Evolutionary conservation across 2,888 invertebrate genomes (phyloP).

Genomic region (Chorisops tibialis): DNA sequence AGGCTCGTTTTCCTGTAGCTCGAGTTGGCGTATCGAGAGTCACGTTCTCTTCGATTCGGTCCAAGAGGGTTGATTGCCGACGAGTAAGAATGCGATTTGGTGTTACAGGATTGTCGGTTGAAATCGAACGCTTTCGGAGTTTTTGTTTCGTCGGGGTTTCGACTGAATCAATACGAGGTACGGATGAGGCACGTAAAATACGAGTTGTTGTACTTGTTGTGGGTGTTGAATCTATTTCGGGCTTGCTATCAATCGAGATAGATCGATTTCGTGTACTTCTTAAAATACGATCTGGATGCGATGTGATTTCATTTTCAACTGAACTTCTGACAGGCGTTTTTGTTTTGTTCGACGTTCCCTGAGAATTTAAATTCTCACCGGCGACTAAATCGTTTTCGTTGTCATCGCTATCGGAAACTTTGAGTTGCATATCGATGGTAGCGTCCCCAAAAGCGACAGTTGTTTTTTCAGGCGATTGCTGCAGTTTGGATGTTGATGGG

Average conservation of each 20-base stretch:
- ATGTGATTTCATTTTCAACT: constrained; percentile 7
- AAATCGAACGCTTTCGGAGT: constrained; percentile 12
- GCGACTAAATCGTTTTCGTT: constrained; percentile 13
- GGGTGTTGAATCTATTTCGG: constrained; percentile 4
- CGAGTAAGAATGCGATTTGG: constrained; percentile 36
- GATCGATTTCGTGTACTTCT: constrained; percentile 20
- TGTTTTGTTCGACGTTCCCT: neutral
- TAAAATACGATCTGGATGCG: constrained; percentile 2
- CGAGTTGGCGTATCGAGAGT: constrained; percentile 37
- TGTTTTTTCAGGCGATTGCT: neutral
- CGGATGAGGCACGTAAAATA: neutral
- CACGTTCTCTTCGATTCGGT: constrained; percentile 37
- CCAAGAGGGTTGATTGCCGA: constrained; percentile 37
- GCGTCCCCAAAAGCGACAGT: neutral
- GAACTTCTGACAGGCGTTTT: constrained; percentile 16
- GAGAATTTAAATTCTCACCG: neutral
- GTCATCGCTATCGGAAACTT: neutral
- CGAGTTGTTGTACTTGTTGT: neutral
- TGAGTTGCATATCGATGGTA: constrained; percentile 1
- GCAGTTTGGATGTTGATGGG: neutral
- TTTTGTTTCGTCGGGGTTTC: neutral
- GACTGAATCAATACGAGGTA: neutral
- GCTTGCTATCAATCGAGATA: constrained; percentile 18
- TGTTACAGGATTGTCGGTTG: constrained; percentile 15
- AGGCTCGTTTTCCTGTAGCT: constrained; percentile 25